phyloP scores from a whole-genome alignment of 2,113 vertebrate genomes.

The Lepidothrix coronata region DNA sequence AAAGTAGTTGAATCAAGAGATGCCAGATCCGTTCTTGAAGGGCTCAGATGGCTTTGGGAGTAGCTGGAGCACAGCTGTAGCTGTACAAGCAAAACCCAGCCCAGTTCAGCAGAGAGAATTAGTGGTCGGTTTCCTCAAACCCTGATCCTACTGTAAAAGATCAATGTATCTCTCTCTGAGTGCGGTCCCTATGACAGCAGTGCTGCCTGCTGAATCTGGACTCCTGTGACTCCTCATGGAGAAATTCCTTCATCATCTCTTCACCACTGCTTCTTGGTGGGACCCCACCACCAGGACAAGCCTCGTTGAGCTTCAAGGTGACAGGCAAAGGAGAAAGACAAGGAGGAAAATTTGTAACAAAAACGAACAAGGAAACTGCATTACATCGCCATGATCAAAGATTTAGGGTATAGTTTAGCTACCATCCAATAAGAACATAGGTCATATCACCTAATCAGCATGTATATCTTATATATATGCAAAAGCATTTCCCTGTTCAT shows the following conservation, averaged over 20 bases:
- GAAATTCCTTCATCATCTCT: neutral
- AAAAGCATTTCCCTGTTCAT: neutral
- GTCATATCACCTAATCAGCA: neutral
- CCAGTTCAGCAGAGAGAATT: neutral
- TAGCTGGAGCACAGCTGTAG: neutral
- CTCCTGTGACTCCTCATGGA: neutral
- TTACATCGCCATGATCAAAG: neutral
- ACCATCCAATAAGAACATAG: neutral
- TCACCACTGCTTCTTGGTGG: neutral
- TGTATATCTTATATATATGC: neutral
- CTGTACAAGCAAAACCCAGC: neutral
- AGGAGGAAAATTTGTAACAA: neutral
- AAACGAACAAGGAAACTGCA: neutral
- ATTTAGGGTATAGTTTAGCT: neutral
- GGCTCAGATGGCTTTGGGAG: neutral
- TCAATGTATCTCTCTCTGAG: neutral
- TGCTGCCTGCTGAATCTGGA: neutral
- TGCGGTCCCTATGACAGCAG: neutral
- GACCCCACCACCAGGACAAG: rapidly evolving
- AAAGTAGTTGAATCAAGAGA: neutral
- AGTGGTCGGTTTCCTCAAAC: neutral
- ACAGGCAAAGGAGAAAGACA: neutral
- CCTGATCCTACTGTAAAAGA: neutral
- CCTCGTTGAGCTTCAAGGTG: neutral
- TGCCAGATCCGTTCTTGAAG: neutral